Evolutionary conservation across 2,888 invertebrate species (phyloP).

Genomic region (Xanthia togata): DNA sequence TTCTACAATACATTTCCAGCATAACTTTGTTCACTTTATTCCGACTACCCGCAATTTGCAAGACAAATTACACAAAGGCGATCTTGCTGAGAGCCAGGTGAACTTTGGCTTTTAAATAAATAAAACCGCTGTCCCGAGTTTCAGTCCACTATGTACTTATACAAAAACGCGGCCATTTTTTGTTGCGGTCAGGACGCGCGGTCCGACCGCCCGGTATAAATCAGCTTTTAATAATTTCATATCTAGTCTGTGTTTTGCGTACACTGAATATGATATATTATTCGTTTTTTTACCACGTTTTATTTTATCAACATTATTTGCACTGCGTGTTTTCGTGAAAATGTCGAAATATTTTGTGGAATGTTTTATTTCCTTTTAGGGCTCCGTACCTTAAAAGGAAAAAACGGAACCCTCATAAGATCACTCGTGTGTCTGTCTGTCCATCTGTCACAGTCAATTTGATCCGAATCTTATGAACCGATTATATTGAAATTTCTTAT

Average conservation of each 20-base stretch:
- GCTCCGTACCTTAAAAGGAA: too few species aligned
- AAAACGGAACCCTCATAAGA: too few species aligned
- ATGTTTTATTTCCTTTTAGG: neutral
- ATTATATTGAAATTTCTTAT: too few species aligned
- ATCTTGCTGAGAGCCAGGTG: constrained; percentile 63
- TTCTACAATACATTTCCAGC: constrained; percentile 43
- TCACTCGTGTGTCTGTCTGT: too few species aligned
- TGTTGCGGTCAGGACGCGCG: constrained; percentile 8
- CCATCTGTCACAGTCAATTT: too few species aligned
- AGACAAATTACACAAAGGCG: constrained; percentile 68
- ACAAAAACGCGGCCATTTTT: constrained; percentile 47
- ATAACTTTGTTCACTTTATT: constrained; percentile 55
- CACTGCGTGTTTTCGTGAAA: neutral
- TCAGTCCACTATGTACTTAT: constrained; percentile 24
- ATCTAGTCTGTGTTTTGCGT: constrained; percentile 26
- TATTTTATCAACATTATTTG: neutral
- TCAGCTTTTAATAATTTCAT: constrained; percentile 26
- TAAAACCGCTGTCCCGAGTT: constrained; percentile 44
- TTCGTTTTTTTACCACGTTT: neutral
- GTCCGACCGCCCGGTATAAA: constrained; percentile 1
- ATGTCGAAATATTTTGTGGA: neutral
- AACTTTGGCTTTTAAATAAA: constrained; percentile 59
- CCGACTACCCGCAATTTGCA: constrained; percentile 56
- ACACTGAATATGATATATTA: neutral
- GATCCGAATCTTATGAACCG: too few species aligned